Base-by-base conservation (phyloP, 2,888 invertebrate species). In the Folsomia manolachei region DNA sequence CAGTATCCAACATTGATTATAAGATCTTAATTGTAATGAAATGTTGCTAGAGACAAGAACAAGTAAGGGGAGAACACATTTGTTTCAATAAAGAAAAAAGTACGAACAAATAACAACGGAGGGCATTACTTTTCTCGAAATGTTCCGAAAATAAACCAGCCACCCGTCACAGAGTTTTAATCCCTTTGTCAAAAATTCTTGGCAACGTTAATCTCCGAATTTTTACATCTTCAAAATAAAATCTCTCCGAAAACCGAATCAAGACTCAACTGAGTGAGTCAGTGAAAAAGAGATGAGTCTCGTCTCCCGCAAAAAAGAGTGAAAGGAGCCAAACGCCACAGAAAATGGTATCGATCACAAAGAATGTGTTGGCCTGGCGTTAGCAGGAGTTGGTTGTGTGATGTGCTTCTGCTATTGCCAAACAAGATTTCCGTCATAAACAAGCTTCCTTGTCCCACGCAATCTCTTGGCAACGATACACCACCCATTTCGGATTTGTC, bases 91-190 rank as follows among this genome's bases (percentile, higher is more conserved):
- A n/a, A n/a, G n/a, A n/a, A n/a, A n/a, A n/a, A n/a, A n/a, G n/a
- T n/a, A n/a, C n/a, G n/a, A n/a, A n/a, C n/a, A n/a, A n/a, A n/a
- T n/a, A n/a, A n/a, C n/a, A n/a, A n/a, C n/a, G n/a, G n/a, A n/a
- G n/a, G n/a, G n/a, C n/a, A n/a, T n/a, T n/a, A n/a, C n/a, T n/a
- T n/a, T n/a, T n/a, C n/a, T n/a, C n/a, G n/a, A n/a, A n/a, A n/a
- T n/a, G n/a, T n/a, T n/a, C n/a, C n/a, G n/a, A n/a, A n/a, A n/a
- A n/a, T n/a, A n/a, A n/a, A n/a, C n/a, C n/a, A n/a, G n/a, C n/a
- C n/a, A n/a, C n/a, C n/a, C n/a, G n/a, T n/a, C n/a, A n/a, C 70
- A 73, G 53, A 71, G 75, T 75, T 73, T 73, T 75, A 75, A 75
- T 75, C 75, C 27, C 73, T 75, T 75, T 73, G 73, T 71, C 73